Base-by-base conservation (phyloP, 1,140 invertebrate species). In the Melitaea cinxia region DNA sequence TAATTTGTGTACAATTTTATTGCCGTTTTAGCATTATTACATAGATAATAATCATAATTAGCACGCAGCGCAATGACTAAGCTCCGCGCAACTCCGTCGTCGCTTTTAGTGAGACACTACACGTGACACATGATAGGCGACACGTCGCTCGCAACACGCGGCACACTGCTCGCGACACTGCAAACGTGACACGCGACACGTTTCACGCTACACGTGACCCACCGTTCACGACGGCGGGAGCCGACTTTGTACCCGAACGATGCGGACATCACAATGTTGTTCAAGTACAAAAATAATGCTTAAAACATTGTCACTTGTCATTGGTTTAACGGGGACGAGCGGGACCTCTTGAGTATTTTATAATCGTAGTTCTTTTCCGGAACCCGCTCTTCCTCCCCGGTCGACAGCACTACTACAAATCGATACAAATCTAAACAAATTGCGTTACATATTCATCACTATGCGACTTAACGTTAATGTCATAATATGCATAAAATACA, bases 1-100 rank as follows among this genome's bases (percentile, higher is more conserved):
- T 24, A 54, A 45, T 59, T 65, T 66, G 66, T 69, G 58, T 65
- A 66, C 56, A 65, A 69, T 75, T 47, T 74, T 69, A 75, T 75
- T 75, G 69, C 55, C 66, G 65, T 67, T 65, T 21, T 42, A 68
- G 65, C 68, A 68, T 67, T 49, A 60, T 47, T 64, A 64, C 61
- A 61, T 47, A 63, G 23, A 42, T 23, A 37, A 54, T 53, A 47
- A 47, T 30, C 49, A 45, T 60, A 52, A 57, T 49, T 57, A 65
- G 50, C 50, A 65, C 54, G 35, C 33, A 21, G 33, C 52, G 33
- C 55, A 45, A 45, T 35, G 55, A 23, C 59, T 10, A 47, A 63
- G 52, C 45, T 15, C 53, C 28, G 55, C 37, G 47, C 56, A 5
- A 1, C n/a, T 10, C 17, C 55, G 23, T 14, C 24, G 35, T 12